Conservation (phyloP, 2,888 invertebrate genomes). For the Morpho achilles region DNA sequence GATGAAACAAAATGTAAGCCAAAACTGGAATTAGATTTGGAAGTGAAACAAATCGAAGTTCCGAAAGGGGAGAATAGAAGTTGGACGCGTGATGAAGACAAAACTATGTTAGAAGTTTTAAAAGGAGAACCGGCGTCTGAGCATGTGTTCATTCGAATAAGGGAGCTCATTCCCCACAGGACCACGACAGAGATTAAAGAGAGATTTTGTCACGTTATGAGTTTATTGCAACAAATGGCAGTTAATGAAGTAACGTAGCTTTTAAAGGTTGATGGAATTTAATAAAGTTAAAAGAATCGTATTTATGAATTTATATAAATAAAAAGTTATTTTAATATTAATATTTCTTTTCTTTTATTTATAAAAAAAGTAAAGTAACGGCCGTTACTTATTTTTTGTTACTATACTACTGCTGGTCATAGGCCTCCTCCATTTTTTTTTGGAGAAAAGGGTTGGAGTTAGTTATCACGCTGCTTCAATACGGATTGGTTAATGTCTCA, state of each 20-base stretch:
- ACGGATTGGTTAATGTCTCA: too few relatives aligned
- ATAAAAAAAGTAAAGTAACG: too few relatives aligned
- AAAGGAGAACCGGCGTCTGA: constrained; percentile 84
- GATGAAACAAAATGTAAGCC: constrained; percentile 32
- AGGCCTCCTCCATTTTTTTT: too few relatives aligned
- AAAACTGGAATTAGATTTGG: constrained; percentile 21
- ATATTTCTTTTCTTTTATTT: constrained; percentile 28
- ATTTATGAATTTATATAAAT: constrained; percentile 68
- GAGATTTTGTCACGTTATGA: constrained; percentile 80
- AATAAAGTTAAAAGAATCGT: constrained; percentile 45
- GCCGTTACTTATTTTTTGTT: too few relatives aligned
- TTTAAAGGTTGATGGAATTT: constrained; percentile 39
- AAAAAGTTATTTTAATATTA: constrained; percentile 41
- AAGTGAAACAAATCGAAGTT: constrained; percentile 19
- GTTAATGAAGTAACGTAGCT: constrained; percentile 64
- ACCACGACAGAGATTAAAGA: constrained; percentile 79
- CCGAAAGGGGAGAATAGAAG: constrained; percentile 39
- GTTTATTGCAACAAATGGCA: constrained; percentile 81
- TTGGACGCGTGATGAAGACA: constrained; percentile 92
- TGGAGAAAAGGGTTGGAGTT: too few relatives aligned
- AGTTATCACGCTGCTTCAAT: too few relatives aligned
- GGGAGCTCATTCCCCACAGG: constrained; percentile 71
- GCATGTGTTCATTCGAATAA: constrained; percentile 80
- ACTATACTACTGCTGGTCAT: too few relatives aligned
- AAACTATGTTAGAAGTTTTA: constrained; percentile 86